phyloP scores from a whole-genome alignment of 2,797 vertebrate species.

The Heterohyrax brucei region DNA sequence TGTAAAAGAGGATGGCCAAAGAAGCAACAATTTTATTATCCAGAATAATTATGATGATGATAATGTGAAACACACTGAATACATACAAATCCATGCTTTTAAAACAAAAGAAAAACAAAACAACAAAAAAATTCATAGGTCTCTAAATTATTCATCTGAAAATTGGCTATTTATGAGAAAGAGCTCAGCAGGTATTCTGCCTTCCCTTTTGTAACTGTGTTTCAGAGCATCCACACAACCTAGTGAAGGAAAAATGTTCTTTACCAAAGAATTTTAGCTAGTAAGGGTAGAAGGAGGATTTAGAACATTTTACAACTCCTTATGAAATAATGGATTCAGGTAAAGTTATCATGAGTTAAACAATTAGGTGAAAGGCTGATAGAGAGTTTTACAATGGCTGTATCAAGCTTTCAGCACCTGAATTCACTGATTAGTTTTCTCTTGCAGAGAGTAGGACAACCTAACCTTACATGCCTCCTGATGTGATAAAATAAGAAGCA shows the following conservation, averaged over 20 bases:
- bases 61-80: conserved; percentile 19
- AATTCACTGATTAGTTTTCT: background rate
- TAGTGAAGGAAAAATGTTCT: background rate
- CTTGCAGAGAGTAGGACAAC: background rate
- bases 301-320: conserved; percentile 2
- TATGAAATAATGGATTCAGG: background rate
- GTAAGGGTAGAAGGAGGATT: background rate
- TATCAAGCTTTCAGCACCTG: background rate
- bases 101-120: background rate
- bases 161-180: conserved; percentile 36
- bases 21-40: background rate
- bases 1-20: background rate
- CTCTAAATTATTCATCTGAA: conserved; percentile 6
- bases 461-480: background rate
- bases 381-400: background rate
- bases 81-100: background rate
- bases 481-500: background rate
- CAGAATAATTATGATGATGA: background rate
- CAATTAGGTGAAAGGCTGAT: background rate
- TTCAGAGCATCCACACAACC: background rate
- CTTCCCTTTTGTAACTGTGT: background rate
- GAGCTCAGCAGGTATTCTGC: background rate
- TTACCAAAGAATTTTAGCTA: background rate
- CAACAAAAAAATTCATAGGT: background rate
- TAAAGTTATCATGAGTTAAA: conserved; percentile 33